Base-by-base conservation (phyloP, 2,888 invertebrate genomes). In the Ecliptopera silaceata region DNA sequence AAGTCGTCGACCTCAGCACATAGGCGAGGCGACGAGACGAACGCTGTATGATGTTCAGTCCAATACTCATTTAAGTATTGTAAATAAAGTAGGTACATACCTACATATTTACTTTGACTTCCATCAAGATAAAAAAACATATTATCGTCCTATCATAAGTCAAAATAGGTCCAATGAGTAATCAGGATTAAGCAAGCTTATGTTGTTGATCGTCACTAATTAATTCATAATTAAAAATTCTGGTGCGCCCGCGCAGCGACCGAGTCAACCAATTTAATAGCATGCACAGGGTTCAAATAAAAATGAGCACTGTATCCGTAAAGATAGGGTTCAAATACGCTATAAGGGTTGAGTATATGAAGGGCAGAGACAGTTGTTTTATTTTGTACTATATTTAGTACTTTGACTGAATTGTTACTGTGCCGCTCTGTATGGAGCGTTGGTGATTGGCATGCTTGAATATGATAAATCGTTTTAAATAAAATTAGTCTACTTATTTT, bases 191-290 rank as follows among this genome's bases (percentile, higher is more conserved):
- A 79, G 81, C 87, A 83, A 84, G 79, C 83, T 82, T 80, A 79
- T 80, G 78, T 81, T 88, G 88, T 84, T 88, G 86, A 84, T 87
- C 84, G 84, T 80, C 77, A 79, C 83, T 88, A 89, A 91, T 90
- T 89, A 89, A 91, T 91, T 89, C 90, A 89, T 89, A 88, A 90
- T 91, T 91, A 90, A 90, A 90, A 90, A 89, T 90, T 88, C 89
- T 86, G 86, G 82, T 88, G 84, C 88, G 87, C 84, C 82, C 77
- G 86, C 86, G 86, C 87, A 80, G 79, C 83, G 79, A 72, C 80
- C 77, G 81, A 77, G 77, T 81, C 86, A 76, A 84, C 86, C 87
- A 88, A 89, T 89, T 88, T 86, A 77, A 62, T 76, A 74, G 72
- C 75, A 74, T 71, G 75, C 78, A n/a, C n/a, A 67, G 71, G 59